A percentile compares a stretch with the other conserved stretches of the same genome.
These are phyloP conservation scores for Cyanoramphus novaezelandiae DNA, from an alignment of 2,113 vertebrate species.

Conservation along the genomic window DNA sequence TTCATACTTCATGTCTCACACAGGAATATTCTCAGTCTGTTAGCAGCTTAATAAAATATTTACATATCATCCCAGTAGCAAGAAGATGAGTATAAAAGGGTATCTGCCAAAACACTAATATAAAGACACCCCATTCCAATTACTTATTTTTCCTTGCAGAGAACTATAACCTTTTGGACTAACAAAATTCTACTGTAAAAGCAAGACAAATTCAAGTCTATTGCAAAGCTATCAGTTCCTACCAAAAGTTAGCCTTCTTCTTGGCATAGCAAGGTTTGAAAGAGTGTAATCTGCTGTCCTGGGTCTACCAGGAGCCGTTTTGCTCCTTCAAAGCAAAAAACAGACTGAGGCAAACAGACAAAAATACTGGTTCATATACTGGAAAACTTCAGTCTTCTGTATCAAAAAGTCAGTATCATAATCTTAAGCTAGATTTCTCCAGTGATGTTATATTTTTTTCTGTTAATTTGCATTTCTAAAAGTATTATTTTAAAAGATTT, in stretches of 20 bases:
- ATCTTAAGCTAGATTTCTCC: not conserved
- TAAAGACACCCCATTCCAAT: not conserved
- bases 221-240: not conserved
- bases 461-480: not conserved
- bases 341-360: not conserved
- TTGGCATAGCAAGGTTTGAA: not conserved
- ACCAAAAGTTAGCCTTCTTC: not conserved
- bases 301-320: no score
- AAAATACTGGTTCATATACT: not conserved
- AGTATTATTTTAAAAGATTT: not conserved
- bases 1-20: slow-evolving; percentile 20
- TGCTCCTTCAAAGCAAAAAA: not conserved
- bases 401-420: not conserved
- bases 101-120: not conserved
- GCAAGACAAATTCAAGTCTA: not conserved
- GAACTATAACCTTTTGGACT: not conserved
- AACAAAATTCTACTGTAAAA: not conserved
- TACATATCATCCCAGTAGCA: slow-evolving; percentile 19
- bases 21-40: slow-evolving; percentile 13
- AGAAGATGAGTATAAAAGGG: not conserved
- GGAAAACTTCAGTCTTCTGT: not conserved
- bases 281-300: not conserved
- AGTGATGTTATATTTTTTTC: not conserved
- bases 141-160: not conserved
- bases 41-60: slow-evolving; percentile 45